These are phyloP conservation scores for Podiceps cristatus DNA, from an alignment of 2,113 vertebrate species.

Conservation along the genomic window DNA sequence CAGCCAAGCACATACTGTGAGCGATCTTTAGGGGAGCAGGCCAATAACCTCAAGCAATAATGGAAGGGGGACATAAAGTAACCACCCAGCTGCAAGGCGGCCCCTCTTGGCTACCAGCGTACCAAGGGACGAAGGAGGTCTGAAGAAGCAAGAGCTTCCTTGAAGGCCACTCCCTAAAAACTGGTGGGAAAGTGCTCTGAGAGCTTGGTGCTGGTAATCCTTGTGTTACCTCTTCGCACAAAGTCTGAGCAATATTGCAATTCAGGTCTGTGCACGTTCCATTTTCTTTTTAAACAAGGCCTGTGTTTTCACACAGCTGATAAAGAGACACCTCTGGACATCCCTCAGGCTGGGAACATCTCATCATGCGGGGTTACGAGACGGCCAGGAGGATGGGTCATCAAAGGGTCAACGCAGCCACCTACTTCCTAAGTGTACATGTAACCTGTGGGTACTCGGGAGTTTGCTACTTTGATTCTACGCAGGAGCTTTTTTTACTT, in stretches of 20 bases:
- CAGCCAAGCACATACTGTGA: neutral
- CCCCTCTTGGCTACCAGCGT: neutral
- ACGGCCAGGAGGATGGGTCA: neutral
- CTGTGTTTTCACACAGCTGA: neutral
- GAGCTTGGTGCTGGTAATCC: neutral
- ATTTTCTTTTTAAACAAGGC: neutral
- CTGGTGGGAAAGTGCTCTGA: neutral
- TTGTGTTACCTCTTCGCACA: neutral
- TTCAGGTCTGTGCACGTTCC: neutral
- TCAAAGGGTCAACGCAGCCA: neutral
- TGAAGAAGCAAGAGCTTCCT: neutral
- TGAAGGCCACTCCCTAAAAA: neutral
- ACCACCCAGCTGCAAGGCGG: neutral
- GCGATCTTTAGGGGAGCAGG: neutral
- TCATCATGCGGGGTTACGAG: neutral
- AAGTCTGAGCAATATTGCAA: neutral
- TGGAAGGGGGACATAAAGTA: neutral
- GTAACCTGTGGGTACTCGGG: neutral
- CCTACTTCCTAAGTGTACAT: accelerated
- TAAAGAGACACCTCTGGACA: neutral
- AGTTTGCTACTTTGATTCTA: neutral
- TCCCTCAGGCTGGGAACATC: neutral
- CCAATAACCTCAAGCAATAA: neutral
- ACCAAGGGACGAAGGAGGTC: neutral
- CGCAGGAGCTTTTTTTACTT: neutral